phyloP scores from a whole-genome alignment of 2,888 invertebrate genomes.

The Ophonus ardosiacus region DNA sequence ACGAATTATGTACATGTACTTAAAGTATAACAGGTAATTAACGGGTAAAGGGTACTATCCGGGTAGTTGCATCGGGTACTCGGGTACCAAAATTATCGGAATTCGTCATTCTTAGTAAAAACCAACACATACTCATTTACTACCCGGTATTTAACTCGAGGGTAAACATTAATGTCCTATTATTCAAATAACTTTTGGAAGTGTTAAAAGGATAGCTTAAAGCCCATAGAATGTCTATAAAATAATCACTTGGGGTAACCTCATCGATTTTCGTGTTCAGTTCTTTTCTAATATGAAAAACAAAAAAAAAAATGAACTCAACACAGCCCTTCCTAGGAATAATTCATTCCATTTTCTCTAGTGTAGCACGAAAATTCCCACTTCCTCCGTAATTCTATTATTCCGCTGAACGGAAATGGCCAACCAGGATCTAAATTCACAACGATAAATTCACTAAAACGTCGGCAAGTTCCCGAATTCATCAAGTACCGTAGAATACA shows the following conservation, averaged over 20 bases:
- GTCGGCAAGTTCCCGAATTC: constrained; percentile 51
- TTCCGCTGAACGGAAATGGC: constrained; percentile 32
- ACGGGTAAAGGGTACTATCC: too few relatives aligned
- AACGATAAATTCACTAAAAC: constrained; percentile 43
- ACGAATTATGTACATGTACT: too few relatives aligned
- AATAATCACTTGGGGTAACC: neutral
- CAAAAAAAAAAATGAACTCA: neutral
- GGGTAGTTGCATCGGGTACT: too few relatives aligned
- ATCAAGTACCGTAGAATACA: constrained; percentile 40
- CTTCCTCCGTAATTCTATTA: constrained; percentile 43
- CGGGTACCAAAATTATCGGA: too few relatives aligned
- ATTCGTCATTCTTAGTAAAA: too few relatives aligned
- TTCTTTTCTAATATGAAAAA: neutral
- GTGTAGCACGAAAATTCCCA: constrained; percentile 37
- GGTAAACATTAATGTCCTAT: too few relatives aligned
- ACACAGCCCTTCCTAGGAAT: neutral
- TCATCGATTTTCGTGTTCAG: neutral
- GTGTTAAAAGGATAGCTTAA: neutral
- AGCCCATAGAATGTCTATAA: neutral
- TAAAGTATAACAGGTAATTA: too few relatives aligned
- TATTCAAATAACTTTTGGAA: neutral
- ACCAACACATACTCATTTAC: too few relatives aligned
- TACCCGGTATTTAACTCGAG: too few relatives aligned
- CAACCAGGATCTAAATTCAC: constrained; percentile 35
- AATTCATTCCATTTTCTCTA: constrained; percentile 23